Conservation (phyloP, 2,888 invertebrate genomes). For the Diabrotica balteata region DNA sequence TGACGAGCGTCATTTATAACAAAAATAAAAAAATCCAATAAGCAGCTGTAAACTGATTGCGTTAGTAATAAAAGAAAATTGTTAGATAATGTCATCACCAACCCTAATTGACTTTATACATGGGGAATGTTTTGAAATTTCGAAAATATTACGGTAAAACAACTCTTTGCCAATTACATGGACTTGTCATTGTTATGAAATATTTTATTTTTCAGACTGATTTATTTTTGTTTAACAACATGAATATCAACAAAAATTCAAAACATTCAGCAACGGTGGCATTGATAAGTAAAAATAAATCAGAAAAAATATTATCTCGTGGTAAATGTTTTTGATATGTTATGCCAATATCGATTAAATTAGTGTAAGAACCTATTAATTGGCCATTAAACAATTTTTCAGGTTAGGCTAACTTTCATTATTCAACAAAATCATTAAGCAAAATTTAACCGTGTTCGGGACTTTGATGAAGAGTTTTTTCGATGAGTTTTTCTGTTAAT, state of each 20-base stretch:
- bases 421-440: no score
- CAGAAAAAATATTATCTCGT: not conserved
- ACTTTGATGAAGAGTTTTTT: no score
- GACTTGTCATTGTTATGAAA: no score
- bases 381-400: no score
- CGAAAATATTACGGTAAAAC: no score
- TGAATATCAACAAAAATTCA: not conserved
- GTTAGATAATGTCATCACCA: constrained; percentile 20
- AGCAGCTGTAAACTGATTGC: constrained; percentile 32
- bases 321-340: not conserved
- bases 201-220: no score
- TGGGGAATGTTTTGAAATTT: no score
- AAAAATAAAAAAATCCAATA: constrained; percentile 27
- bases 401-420: no score
- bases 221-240: not conserved
- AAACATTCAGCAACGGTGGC: no score
- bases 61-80: constrained; percentile 32
- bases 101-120: not conserved
- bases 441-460: no score
- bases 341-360: not conserved
- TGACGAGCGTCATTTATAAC: constrained; percentile 38
- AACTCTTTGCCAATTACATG: not conserved
- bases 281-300: not conserved
- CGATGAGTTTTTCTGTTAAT: no score
- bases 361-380: no score